A percentile compares a stretch with the other conserved stretches of the same genome.
phyloP scores from a whole-genome alignment of 2,797 vertebrate species.

The Ficedula albicollis region DNA sequence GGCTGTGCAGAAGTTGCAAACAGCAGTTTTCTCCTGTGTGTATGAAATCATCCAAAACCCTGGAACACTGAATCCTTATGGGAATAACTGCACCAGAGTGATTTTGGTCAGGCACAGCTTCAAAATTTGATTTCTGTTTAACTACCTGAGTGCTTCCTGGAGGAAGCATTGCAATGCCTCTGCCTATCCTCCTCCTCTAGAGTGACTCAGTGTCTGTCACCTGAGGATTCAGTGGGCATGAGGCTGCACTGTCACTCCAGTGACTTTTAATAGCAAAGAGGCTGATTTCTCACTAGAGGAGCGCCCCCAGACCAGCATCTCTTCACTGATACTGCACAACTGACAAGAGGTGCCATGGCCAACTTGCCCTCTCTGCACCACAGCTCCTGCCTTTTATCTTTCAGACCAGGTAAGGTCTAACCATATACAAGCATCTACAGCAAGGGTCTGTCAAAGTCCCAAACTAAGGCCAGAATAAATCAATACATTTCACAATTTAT shows the following conservation, averaged over 20 bases:
- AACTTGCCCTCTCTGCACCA: fast-evolving
- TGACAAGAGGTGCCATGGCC: neutral
- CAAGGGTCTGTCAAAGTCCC: neutral
- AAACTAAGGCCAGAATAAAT: neutral
- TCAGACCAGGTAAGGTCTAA: neutral
- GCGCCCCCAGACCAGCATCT: neutral
- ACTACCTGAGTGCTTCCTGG: neutral
- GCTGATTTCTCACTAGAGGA: neutral
- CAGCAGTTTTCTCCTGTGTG: neutral
- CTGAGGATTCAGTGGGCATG: fast-evolving
- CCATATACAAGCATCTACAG: neutral
- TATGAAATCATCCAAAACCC: neutral
- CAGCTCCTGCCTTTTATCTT: neutral
- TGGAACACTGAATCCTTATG: neutral
- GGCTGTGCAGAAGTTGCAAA: neutral
- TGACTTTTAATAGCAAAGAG: neutral
- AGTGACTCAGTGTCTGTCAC: neutral
- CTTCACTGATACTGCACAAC: neutral
- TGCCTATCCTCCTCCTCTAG: neutral
- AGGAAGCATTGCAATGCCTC: neutral
- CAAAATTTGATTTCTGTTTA: neutral
- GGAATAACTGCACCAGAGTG: neutral
- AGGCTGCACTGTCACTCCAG: neutral
- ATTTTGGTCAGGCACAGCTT: neutral
- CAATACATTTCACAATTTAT: neutral